Evolutionary conservation across 2,113 vertebrate genomes (phyloP), one percentile per base, ranked within the genome.

Genomic region (Mastomys natalensis): DNA sequence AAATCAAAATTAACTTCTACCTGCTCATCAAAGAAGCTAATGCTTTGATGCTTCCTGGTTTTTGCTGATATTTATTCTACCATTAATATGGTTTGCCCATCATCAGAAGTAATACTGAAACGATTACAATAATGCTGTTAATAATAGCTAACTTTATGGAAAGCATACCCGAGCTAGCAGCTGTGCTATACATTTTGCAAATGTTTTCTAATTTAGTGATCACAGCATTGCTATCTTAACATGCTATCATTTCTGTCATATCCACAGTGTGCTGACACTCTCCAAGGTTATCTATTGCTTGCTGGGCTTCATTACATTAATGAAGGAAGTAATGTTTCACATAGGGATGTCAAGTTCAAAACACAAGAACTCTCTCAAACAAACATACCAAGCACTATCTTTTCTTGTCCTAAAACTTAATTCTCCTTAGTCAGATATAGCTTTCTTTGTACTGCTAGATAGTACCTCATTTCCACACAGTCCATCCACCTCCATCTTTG

Each of bases 1-100:
- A 89, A 88, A 64, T 89, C 48, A 82, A 96, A 94, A 82, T 91
- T 74, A 87, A 70, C 34, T 72, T 91, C 5, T 15, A 64, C 68
- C 15, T 74, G 3, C 87, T 94, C 92, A 78, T 94, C 89, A 91
- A 51, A 93, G 85, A 66, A 89, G 26, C 2, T 93, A 37, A n/a
- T 89, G 24, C 7, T 48, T 62, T 81, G 22, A 91, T 88, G 51
- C 51, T 92, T 93, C 19, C 24, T 85, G 1, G 5, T 8, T 89
- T 74, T 93, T 58, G 13, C 7, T 91, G 11, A 51, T 78, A 80
- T 64, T 78, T 40, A 7, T 74, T 85, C 74, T 66, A 74, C 3
- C 43, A 7, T 21, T 64, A 15, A n/a, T 53, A 17, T 82, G 21
- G 2, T 6, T 89, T 68, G 15, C 1, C 7, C 7, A n/a, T 19